Evolutionary conservation across 2,797 vertebrate genomes (phyloP), one percentile per base, ranked within the genome.

Genomic region (Neosilurus hyrtlii): DNA sequence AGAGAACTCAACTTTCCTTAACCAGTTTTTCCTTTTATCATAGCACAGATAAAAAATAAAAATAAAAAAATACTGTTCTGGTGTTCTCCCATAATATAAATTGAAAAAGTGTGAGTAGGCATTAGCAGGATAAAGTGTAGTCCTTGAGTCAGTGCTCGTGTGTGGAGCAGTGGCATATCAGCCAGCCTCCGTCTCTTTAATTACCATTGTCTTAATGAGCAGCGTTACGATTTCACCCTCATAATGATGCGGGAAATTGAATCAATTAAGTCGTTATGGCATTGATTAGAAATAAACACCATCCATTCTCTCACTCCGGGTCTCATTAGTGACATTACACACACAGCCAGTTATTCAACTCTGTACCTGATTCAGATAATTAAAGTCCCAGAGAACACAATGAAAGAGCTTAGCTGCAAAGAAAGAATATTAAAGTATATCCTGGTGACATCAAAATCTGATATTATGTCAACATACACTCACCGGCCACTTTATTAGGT

Each of bases 261-360:
- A 93, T 92, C 89, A 91, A 88, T 92, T 91, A 90, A 82, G 86
- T 84, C 62, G 76, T 91, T 86, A 88, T 67, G 86, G 90, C 85
- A 93, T 90, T 89, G 90, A 93, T 92, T 88, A 71, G 87, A 81
- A 88, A 86, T 83, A 89, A 90, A 89, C 87, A 52, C 24, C 66
- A 82, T 87, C 80, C 78, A 6, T 89, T 89, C 80, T 87, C 84
- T 82, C 76, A 71, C 37, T 86, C 43, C 43, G 43, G 43, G 84
- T 80, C 80, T 59, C 54, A 57, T 74, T 74, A 74, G 72, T 59
- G 18, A 74, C n/a, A 15, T 54, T 35, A n/a, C 15, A 20, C 20
- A 76, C 20, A 9, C 57, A 43, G 18, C 0, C 73, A 15, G 5
- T 76, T 76, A 37, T 61, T 37, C 73, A 43, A 35, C 10, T 43